Base-by-base conservation (phyloP, 2,888 invertebrate genomes). In the Nomada flava region DNA sequence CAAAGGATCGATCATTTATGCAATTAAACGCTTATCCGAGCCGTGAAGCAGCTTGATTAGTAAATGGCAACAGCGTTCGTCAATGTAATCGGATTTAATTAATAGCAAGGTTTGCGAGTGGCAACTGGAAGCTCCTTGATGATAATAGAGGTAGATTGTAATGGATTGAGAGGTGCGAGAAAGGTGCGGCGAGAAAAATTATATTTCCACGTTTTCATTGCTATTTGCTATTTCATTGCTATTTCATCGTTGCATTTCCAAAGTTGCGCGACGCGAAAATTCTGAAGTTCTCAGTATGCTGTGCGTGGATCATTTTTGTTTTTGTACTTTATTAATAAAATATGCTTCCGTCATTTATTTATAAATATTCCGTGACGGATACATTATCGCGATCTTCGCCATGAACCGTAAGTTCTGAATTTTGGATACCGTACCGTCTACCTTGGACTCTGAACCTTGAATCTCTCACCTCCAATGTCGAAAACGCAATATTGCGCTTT, bases 1-100 rank as follows among this genome's bases (percentile, higher is more conserved):
- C 60, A 60, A 70, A 60, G 15, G 29, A 60, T 60, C 70, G 18
- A 70, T 63, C 52, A 50, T 60, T 47, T 70, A 47, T 18, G 20
- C 70, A 52, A 62, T 63, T 52, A 42, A 63, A 20, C 42, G 23
- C 36, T 23, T 15, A 20, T 36, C 26, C 18, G 10, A 18, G 20
- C 29, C 0, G 60, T 15, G 20, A 71, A 63, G 62, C 23, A 50
- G 71, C 42, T 42, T 71, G 63, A 71, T 71, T 23, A 13, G 36
- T 23, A 69, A 44, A 69, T 23, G 55, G n/a, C 23, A 18, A 23
- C 23, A 11, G 42, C 23, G n/a, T 52, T 4, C 63, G 1, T 7
- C 13, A 36, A 2, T 23, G 42, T 29, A 23, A 42, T 62, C 23
- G 52, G 52, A 63, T 42, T 71, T 71, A 42, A n/a, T 52, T 71